Evolutionary conservation across 2,888 invertebrate genomes (phyloP), one percentile per base, ranked within the genome.

Genomic region (Thyatira batis): DNA sequence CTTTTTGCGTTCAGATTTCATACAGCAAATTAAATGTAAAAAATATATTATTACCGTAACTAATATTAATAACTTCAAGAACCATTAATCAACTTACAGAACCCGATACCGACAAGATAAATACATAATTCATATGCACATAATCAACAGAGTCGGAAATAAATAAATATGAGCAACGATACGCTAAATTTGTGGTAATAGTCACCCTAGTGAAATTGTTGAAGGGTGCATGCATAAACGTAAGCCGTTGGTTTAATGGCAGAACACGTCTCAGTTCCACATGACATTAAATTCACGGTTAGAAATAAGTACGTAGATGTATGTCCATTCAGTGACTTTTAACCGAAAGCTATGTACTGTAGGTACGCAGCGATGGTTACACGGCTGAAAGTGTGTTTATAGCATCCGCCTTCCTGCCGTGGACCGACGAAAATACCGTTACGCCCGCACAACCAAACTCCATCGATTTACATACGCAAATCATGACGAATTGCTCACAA

Each of bases 381-480:
- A 70, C 70, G 61, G 63, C 87, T 85, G 85, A 87, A 89, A 88
- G 83, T 89, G 83, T 89, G 90, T 91, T 92, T 91, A 91, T 92
- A 81, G 88, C 90, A 83, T 89, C 88, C 89, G 89, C 85, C 81
- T 91, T 91, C 91, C 90, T 89, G 90, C 80, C 79, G 76, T 82
- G 77, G 75, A 85, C 82, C 89, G 89, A 87, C 90, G 80, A 86
- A 89, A 90, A 90, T 89, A 89, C 91, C 89, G 92, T 90, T 91
- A 87, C 81, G 75, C 81, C 78, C 82, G 82, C 84, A 84, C 85
- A 85, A 81, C 87, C 85, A 80, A 89, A 89, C 85, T 86, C 78
- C 84, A 86, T 85, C 82, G 87, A 90, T 90, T 92, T 89, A 88
- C 89, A 90, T 91, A 89, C 89, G 88, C 88, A 86, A 89, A 86